These are phyloP conservation scores for Phenganax marumi DNA, from an alignment of 92 coral and sea anemone genomes.

Conservation along the genomic window DNA sequence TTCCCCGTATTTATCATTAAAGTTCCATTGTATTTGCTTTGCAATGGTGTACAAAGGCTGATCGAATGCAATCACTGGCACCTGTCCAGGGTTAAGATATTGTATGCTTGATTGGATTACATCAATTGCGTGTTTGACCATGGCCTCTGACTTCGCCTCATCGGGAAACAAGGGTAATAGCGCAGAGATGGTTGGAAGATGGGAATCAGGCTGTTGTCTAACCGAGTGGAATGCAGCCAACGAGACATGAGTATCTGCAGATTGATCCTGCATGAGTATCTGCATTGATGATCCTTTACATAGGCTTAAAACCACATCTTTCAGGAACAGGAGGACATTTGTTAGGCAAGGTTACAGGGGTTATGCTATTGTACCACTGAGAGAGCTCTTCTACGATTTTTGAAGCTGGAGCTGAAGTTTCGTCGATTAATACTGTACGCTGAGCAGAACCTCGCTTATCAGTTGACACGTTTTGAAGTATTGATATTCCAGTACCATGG, in stretches of 20 bases:
- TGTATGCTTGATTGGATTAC: conserved; percentile 49
- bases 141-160: conserved; percentile 64
- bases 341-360: too few relatives aligned
- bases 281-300: too few relatives aligned
- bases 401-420: too few relatives aligned
- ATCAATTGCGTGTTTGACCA: conserved; percentile 67
- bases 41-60: conserved; percentile 66
- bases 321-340: too few relatives aligned
- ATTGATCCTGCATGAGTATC: too few relatives aligned
- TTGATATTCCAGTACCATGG: conserved; percentile 64
- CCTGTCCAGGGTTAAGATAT: conserved; percentile 63
- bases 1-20: conserved; percentile 29
- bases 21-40: conserved; percentile 63
- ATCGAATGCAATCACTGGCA: conserved; percentile 64
- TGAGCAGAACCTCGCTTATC: conserved; percentile 15
- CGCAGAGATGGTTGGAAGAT: conserved; percentile 17
- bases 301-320: too few relatives aligned
- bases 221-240: too few relatives aligned
- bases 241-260: too few relatives aligned
- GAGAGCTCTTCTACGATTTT: too few relatives aligned
- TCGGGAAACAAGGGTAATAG: conserved; percentile 67
- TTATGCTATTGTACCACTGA: too few relatives aligned
- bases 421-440: neutral
- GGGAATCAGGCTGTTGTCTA: too few relatives aligned
- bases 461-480: conserved; percentile 49